Percentiles rank a stretch among this genome's conserved stretches.
Conservation (phyloP, 2,888 invertebrate genomes). For the Dascillus cervinus region DNA sequence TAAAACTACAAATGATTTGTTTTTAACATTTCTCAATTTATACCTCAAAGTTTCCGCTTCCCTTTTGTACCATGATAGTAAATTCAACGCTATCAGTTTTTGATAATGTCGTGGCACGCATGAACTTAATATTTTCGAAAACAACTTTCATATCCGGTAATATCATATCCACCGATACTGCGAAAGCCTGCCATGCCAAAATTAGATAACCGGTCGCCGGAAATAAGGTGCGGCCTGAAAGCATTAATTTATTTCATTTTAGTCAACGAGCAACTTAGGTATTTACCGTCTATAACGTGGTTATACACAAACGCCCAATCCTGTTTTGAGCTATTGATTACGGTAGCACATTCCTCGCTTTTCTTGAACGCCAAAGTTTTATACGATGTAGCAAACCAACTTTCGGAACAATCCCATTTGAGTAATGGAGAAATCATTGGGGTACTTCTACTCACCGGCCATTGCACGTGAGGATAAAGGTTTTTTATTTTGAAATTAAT, state of each 20-base stretch:
- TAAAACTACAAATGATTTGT: too few relatives aligned
- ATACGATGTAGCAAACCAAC: too few relatives aligned
- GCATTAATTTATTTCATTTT: neutral
- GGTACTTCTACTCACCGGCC: constrained; percentile 80
- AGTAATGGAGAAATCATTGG: constrained; percentile 76
- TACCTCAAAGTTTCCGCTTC: too few relatives aligned
- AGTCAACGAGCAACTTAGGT: too few relatives aligned
- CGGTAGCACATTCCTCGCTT: constrained; percentile 56
- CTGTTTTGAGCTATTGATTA: constrained; percentile 55
- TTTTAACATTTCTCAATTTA: too few relatives aligned
- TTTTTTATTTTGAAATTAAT: too few relatives aligned
- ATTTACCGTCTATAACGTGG: constrained; percentile 75
- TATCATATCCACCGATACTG: too few relatives aligned
- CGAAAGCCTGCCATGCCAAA: too few relatives aligned
- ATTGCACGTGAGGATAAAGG: too few relatives aligned
- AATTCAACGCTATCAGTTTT: constrained; percentile 31
- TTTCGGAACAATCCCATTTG: constrained; percentile 84
- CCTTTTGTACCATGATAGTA: constrained; percentile 23
- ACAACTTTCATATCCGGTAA: constrained; percentile 45
- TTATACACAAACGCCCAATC: constrained; percentile 66
- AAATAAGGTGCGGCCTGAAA: constrained; percentile 25
- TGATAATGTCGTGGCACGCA: too few relatives aligned
- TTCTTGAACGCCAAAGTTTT: too few relatives aligned
- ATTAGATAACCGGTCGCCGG: constrained; percentile 57
- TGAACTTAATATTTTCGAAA: too few relatives aligned